A percentile compares a stretch with the other conserved stretches of the same genome.
Evolutionary conservation across 2,888 invertebrate genomes (phyloP).

Genomic region (Parnassius orleans): DNA sequence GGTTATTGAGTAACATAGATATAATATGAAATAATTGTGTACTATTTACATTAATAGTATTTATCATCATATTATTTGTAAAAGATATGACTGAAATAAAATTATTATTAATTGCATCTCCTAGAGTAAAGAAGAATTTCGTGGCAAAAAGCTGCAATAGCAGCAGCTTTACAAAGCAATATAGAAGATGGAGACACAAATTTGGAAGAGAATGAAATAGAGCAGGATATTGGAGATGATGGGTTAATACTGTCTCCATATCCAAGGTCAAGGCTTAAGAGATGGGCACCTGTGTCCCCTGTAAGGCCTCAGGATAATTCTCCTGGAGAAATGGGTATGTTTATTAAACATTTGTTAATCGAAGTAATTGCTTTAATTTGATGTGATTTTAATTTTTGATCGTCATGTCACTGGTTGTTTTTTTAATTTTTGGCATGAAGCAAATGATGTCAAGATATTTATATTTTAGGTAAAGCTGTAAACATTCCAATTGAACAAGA

Average conservation of each 20-base stretch:
- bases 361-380: background rate
- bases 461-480: conserved; percentile 85
- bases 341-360: no score
- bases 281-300: conserved; percentile 87
- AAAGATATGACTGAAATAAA: no score
- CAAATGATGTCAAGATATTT: background rate
- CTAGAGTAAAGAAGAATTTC: conserved; percentile 47
- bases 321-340: conserved; percentile 93
- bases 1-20: no score
- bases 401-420: background rate
- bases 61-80: no score
- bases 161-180: conserved; percentile 58
- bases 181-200: conserved; percentile 61
- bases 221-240: conserved; percentile 58
- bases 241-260: conserved; percentile 59
- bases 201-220: conserved; percentile 60
- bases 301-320: conserved; percentile 84
- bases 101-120: background rate
- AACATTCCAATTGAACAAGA: conserved; percentile 93
- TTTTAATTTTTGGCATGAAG: background rate
- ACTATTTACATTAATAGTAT: no score
- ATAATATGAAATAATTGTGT: no score
- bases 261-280: conserved; percentile 72
- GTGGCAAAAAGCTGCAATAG: conserved; percentile 73
- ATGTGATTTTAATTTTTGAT: no score